These are phyloP conservation scores for Sporophila hypoxantha DNA, from an alignment of 2,113 vertebrate species.

Conservation along the genomic window DNA sequence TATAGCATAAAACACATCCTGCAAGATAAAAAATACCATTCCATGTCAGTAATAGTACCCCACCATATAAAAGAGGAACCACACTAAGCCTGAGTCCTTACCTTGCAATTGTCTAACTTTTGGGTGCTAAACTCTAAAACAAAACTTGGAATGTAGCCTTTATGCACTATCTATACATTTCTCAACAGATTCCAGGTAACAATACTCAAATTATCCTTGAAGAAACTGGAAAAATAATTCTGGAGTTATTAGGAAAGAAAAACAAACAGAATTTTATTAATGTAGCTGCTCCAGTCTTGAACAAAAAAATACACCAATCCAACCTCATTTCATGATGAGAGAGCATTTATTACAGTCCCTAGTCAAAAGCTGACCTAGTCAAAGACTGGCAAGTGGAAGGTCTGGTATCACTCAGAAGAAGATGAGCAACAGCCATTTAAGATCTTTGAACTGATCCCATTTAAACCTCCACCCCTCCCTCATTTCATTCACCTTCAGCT, in stretches of 20 bases:
- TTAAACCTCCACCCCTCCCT: not conserved
- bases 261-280: not conserved
- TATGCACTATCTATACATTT: not conserved
- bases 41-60: rapidly evolving
- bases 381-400: not conserved
- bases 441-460: not conserved
- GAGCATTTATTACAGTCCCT: not conserved
- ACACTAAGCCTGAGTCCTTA: not conserved
- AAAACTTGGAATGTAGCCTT: not conserved
- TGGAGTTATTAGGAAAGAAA: not conserved
- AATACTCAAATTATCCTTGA: not conserved
- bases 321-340: too few species aligned
- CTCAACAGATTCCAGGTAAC: not conserved
- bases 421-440: not conserved
- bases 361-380: not conserved
- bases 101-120: not conserved
- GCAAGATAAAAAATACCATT: not conserved
- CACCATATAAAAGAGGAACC: not conserved
- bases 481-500: not conserved
- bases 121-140: not conserved
- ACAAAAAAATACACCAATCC: too few species aligned
- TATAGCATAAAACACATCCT: not conserved
- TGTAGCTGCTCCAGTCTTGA: not conserved
- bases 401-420: not conserved
- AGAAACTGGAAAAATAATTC: not conserved